Conservation (phyloP, 2,797 vertebrate species). For the Vireo griseus region DNA sequence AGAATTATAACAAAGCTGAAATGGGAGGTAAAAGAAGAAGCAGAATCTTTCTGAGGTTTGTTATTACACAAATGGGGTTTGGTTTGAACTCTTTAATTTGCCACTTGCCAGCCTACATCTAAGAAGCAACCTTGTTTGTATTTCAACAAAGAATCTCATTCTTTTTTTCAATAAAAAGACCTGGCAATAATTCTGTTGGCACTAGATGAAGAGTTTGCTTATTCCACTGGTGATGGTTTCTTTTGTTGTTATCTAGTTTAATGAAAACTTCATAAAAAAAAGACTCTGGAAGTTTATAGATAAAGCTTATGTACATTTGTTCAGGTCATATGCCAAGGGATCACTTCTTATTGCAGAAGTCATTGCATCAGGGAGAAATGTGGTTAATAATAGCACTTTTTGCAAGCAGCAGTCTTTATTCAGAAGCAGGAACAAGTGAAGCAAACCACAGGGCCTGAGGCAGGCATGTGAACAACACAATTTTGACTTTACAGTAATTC, state of each 20-base stretch:
- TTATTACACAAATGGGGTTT: background rate
- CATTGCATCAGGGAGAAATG: background rate
- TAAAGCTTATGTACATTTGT: constrained; percentile 33
- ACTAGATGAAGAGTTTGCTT: constrained; percentile 43
- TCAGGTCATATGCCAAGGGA: background rate
- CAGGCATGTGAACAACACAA: background rate
- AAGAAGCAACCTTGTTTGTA: constrained; percentile 36
- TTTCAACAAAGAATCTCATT: constrained; percentile 53
- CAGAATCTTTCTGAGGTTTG: background rate
- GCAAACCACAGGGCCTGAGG: background rate
- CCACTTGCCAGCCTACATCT: constrained; percentile 21
- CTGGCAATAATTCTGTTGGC: constrained; percentile 41
- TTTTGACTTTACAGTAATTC: background rate
- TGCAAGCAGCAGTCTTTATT: background rate
- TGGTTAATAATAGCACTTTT: background rate
- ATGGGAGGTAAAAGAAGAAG: background rate
- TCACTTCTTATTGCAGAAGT: background rate
- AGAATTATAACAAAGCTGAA: constrained; percentile 10
- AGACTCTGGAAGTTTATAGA: background rate
- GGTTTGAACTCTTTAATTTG: constrained; percentile 23
- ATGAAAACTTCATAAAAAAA: constrained; percentile 39
- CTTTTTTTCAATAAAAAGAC: constrained; percentile 46
- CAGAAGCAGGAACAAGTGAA: constrained; percentile 11
- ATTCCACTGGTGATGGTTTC: constrained; percentile 12
- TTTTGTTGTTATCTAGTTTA: constrained; percentile 40